Evolutionary conservation across 2,888 invertebrate genomes (phyloP), one percentile per base, ranked within the genome.

Genomic region (Stenchaetothrips biformis): DNA sequence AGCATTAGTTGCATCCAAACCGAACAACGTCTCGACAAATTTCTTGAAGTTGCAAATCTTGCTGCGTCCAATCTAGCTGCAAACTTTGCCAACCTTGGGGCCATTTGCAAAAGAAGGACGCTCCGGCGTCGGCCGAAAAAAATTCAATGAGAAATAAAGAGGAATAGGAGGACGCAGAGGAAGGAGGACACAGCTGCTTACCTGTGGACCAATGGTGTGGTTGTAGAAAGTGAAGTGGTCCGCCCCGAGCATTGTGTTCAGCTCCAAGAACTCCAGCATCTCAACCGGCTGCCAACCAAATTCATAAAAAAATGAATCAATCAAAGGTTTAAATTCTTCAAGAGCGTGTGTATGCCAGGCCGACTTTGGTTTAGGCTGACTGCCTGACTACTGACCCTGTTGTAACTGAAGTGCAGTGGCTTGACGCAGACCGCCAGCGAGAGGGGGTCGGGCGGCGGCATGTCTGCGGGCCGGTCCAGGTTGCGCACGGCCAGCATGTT

Each of bases 211-310:
- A 78, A 96, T 89, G 0, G 96, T 95, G 86, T 95, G 94, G 86
- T 97, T 97, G 88, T 96, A 97, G 87, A 97, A 93, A 80, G 95
- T 95, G 87, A 97, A 95, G 86, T 96, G 95, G 79, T 91, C 91
- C 67, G 93, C 94, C 0, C 97, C 97, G 83, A 97, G 88, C 74
- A 96, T 87, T 11, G 92, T 89, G 87, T 97, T 95, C 84, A 97
- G 88, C 87, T 97, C 97, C 84, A 97, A 91, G 89, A 96, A 97
- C 87, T 97, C 97, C 84, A 96, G 88, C 83, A 97, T 88, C 89
- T 95, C 94, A 81, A 95, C 88, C 7, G 92, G 92, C 90, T 91
- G 85, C n/a, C 37, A 8, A 2, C 59, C 37, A 37, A 37, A 37
- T 37, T 37, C 4, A 37, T 7, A 25, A 8, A 74, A 67, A 74